These are phyloP conservation scores for Tuberolachnus salignus DNA, from an alignment of 2,888 invertebrate genomes.

Conservation along the genomic window DNA sequence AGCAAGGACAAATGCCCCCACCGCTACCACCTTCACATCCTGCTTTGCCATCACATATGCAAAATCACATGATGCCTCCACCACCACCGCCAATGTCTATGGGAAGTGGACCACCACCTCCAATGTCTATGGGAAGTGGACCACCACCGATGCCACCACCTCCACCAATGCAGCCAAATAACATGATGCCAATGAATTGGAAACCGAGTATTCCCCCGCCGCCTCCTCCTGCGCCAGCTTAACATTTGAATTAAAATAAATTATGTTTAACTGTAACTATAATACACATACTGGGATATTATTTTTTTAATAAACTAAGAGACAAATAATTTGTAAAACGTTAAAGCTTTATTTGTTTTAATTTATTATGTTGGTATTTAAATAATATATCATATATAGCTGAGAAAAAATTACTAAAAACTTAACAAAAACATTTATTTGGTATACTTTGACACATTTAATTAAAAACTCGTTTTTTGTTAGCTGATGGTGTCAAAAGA, in stretches of 20 bases:
- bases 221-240: conserved; percentile 59
- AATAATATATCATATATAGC: conserved; percentile 15
- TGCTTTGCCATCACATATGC: conserved; percentile 61
- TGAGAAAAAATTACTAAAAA: conserved; percentile 24
- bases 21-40: conserved; percentile 65
- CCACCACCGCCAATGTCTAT: conserved; percentile 65
- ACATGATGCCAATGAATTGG: conserved; percentile 55
- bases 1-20: conserved; percentile 71
- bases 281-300: conserved; percentile 15
- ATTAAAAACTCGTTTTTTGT: conserved; percentile 33
- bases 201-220: conserved; percentile 54
- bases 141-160: conserved; percentile 61
- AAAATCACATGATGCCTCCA: conserved; percentile 60
- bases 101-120: conserved; percentile 63
- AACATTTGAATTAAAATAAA: conserved; percentile 11
- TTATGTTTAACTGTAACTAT: conserved; percentile 30
- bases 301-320: not conserved
- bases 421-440: conserved; percentile 34
- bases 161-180: conserved; percentile 54
- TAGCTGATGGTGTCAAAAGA: conserved; percentile 11
- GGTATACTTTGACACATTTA: not conserved
- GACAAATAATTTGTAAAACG: conserved; percentile 29
- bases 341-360: conserved; percentile 25
- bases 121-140: conserved; percentile 59
- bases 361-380: not conserved